Conservation (phyloP, 2,113 vertebrate genomes). For the Gasterosteus nipponicus region DNA sequence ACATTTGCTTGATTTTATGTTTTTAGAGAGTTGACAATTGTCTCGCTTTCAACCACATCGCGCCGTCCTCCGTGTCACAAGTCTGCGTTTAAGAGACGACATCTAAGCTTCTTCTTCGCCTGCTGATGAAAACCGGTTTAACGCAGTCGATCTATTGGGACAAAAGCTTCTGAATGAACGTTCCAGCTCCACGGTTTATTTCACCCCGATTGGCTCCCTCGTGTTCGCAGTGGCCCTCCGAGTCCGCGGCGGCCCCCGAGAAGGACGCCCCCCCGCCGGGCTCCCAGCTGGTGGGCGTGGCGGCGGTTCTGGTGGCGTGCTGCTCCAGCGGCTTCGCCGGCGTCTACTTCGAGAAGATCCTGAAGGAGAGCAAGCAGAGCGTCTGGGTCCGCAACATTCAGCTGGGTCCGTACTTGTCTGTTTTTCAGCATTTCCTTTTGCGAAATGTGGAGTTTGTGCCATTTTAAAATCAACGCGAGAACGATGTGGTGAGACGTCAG, state of each 20-base stretch:
- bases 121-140: not conserved
- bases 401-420: slow-evolving; percentile 82
- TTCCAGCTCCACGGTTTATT: not conserved
- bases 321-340: slow-evolving; percentile 98
- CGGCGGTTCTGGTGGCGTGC: slow-evolving; percentile 93
- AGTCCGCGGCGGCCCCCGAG: slow-evolving; percentile 74
- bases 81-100: too few species aligned
- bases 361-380: slow-evolving; percentile 97
- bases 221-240: slow-evolving; percentile 90
- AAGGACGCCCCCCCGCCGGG: slow-evolving; percentile 85
- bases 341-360: slow-evolving; percentile 98
- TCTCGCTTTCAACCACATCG: too few species aligned
- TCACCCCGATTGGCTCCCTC: not conserved
- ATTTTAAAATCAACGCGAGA: not conserved
- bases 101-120: too few species aligned
- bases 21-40: too few species aligned
- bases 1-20: too few species aligned
- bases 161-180: not conserved
- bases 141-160: not conserved
- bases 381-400: slow-evolving; percentile 99
- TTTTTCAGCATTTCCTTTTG: not conserved
- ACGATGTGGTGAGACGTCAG: not conserved
- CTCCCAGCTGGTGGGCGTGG: slow-evolving; percentile 91
- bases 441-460: not conserved
- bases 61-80: too few species aligned